These are phyloP conservation scores for Drosophila mauritiana DNA, from an alignment of 1,140 invertebrate genomes.

Conservation along the genomic window DNA sequence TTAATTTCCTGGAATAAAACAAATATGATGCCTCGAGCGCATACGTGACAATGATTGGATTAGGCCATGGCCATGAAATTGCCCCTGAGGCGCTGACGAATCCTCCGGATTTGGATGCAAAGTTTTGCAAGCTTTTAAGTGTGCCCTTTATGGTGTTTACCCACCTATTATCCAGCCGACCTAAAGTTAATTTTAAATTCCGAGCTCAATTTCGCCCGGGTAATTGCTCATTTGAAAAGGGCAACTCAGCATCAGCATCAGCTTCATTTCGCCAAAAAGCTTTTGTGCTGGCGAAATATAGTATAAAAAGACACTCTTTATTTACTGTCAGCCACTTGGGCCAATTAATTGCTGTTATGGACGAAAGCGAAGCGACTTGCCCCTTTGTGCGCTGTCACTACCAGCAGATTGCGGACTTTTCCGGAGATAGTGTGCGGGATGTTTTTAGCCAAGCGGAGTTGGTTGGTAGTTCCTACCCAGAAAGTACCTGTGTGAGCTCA, in stretches of 20 bases:
- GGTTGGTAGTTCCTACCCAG: conserved; percentile 15
- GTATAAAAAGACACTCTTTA: conserved; percentile 57
- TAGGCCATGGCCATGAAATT: conserved; percentile 38
- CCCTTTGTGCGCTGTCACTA: conserved; percentile 57
- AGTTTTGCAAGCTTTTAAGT: conserved; percentile 4
- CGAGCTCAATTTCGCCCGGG: conserved; percentile 43
- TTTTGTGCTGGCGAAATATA: conserved; percentile 37
- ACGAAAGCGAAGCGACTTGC: conserved; percentile 40
- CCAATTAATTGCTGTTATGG: conserved; percentile 61
- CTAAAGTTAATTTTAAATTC: conserved; percentile 49
- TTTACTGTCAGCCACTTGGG: conserved; percentile 70
- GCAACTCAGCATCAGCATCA: conserved; percentile 28
- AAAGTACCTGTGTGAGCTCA: conserved; percentile 14
- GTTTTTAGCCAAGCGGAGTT: conserved; percentile 5
- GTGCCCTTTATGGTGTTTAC: conserved; percentile 18
- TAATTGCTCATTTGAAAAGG: conserved; percentile 53
- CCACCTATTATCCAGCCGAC: conserved; percentile 24
- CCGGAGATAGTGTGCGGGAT: conserved; percentile 57
- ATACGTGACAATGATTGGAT: conserved; percentile 81
- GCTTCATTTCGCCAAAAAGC: conserved; percentile 23
- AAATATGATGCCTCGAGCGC: conserved; percentile 49
- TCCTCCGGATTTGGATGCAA: conserved; percentile 21
- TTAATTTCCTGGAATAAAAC: conserved; percentile 76
- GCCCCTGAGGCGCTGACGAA: not conserved
- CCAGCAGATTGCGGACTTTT: conserved; percentile 57